Evolutionary conservation across 2,888 invertebrate species (phyloP).

Genomic region (Tinea trinotella): DNA sequence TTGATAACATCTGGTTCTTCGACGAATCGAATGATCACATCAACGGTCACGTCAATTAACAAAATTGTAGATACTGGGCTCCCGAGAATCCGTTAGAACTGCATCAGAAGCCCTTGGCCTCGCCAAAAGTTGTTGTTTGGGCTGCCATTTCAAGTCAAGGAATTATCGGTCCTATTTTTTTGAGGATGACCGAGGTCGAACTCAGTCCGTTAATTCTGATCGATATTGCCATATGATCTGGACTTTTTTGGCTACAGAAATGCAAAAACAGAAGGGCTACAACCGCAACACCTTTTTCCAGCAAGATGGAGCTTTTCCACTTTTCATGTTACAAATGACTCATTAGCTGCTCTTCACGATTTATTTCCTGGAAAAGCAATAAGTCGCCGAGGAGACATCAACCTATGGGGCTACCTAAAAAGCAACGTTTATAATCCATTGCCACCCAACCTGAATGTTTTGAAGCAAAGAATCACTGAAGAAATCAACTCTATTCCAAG

Average conservation of each 20-base stretch:
- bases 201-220: constrained; percentile 25
- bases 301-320: constrained; percentile 28
- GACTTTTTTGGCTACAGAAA: constrained; percentile 26
- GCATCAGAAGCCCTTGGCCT: constrained; percentile 26
- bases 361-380: constrained; percentile 27
- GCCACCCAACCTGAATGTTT: no score
- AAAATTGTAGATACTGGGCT: constrained; percentile 14
- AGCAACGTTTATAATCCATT: constrained; percentile 27
- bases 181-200: constrained; percentile 22
- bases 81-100: constrained; percentile 24
- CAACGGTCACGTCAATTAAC: constrained; percentile 17
- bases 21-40: constrained; percentile 27
- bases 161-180: constrained; percentile 27
- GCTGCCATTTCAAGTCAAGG: constrained; percentile 19
- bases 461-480: constrained; percentile 28
- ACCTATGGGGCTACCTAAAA: constrained; percentile 28
- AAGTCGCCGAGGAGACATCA: constrained; percentile 26
- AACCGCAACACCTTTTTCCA: constrained; percentile 29
- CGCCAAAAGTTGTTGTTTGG: constrained; percentile 20
- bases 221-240: constrained; percentile 26
- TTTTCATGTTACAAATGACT: constrained; percentile 24
- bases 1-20: constrained; percentile 26
- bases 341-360: constrained; percentile 27
- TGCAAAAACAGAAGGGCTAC: constrained; percentile 27
- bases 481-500: constrained; percentile 27